phyloP scores from a whole-genome alignment of 2,888 invertebrate genomes.

The Drosophila pseudotalamancana region DNA sequence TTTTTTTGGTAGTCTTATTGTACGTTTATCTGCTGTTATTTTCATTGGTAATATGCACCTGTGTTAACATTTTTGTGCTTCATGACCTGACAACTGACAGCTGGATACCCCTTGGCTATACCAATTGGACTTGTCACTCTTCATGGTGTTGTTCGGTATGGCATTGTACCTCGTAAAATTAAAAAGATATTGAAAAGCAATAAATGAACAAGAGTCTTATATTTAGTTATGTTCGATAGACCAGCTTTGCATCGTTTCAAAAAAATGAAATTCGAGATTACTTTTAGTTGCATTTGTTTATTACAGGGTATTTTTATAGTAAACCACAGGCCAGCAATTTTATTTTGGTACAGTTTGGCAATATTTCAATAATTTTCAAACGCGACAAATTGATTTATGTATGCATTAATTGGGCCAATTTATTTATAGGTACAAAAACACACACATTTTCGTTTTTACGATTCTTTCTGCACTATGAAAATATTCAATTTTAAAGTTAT shows the following conservation, averaged over 20 bases:
- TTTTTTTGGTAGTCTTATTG: slow-evolving; percentile 24
- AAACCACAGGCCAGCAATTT: not conserved
- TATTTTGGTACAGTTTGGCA: not conserved
- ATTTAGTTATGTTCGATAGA: too few species aligned
- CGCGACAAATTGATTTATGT: slow-evolving; percentile 55
- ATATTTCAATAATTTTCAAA: slow-evolving; percentile 43
- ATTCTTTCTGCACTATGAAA: not conserved
- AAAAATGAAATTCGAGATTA: too few species aligned
- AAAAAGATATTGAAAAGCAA: not conserved
- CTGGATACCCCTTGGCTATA: slow-evolving; percentile 22
- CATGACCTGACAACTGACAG: slow-evolving; percentile 56
- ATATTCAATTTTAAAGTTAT: slow-evolving; percentile 1
- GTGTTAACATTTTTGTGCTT: slow-evolving; percentile 30
- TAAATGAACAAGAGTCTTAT: too few species aligned
- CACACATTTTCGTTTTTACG: not conserved
- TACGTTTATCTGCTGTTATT: slow-evolving; percentile 26
- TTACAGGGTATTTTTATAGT: slow-evolving; percentile 10
- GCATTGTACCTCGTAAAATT: slow-evolving; percentile 3
- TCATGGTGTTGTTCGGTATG: slow-evolving; percentile 8
- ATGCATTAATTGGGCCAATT: slow-evolving; percentile 54
- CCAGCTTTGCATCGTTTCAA: too few species aligned
- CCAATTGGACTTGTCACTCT: slow-evolving; percentile 60
- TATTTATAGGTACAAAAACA: slow-evolving; percentile 21
- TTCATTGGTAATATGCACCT: slow-evolving; percentile 48
- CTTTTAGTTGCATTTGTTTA: not conserved